Conservation (phyloP, 2,113 vertebrate species). For the Gobio gobio region DNA sequence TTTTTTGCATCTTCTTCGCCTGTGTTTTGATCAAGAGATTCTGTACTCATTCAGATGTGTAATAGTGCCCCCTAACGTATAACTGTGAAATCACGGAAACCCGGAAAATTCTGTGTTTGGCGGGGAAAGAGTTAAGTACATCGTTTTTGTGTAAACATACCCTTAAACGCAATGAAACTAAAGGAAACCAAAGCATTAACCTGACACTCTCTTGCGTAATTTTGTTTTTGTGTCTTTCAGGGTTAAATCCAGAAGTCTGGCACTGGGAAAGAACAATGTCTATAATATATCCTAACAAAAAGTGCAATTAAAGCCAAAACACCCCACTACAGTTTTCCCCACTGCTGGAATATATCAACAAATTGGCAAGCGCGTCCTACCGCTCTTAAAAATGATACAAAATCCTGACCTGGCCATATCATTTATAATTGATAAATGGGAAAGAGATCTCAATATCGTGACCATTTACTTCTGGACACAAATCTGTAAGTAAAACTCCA, state of each 20-base stretch:
- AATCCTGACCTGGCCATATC: constrained; percentile 6
- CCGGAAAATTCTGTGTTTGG: no score
- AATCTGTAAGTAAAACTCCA: constrained; percentile 15
- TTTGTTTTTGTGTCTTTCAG: constrained; percentile 4
- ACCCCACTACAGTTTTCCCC: constrained; percentile 13
- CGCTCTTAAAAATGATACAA: neutral
- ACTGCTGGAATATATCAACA: constrained; percentile 24
- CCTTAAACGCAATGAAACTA: no score
- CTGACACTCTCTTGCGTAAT: neutral
- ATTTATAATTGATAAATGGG: constrained; percentile 40
- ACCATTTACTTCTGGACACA: constrained; percentile 30
- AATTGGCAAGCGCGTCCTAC: constrained; percentile 13
- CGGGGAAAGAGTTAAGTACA: no score
- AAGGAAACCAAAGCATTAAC: neutral
- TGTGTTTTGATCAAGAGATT: no score
- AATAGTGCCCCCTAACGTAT: no score
- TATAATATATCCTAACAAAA: constrained; percentile 16
- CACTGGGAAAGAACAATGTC: neutral
- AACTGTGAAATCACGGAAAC: no score
- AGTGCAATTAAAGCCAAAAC: constrained; percentile 29
- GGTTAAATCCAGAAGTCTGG: constrained; percentile 24
- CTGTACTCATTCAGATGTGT: no score
- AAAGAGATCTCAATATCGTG: neutral
- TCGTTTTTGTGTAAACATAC: no score
- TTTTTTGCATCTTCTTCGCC: no score